Base-by-base conservation (phyloP, 2,888 invertebrate species). In the Drosophila parthenogenetica region DNA sequence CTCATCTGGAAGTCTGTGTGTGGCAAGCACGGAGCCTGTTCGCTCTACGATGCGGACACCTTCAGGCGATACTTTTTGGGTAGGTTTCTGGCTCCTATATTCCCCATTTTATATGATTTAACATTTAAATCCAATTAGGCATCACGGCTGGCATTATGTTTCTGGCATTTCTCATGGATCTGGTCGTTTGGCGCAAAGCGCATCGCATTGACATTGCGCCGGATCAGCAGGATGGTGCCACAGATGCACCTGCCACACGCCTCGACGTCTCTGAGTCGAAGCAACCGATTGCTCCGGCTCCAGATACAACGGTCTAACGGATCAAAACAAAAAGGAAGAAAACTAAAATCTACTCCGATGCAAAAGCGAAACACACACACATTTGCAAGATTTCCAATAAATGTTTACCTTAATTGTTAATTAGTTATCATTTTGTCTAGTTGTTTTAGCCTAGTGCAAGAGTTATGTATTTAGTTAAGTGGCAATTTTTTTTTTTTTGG, bases 181-280 rank as follows among this genome's bases (percentile, higher is more conserved):
- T 97, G 83, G 94, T 97, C 54, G 97, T 98, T 29, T 98, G 97
- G 96, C 96, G 96, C 90, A 96, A 97, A 92, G 97, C 97, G 45
- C 95, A 96, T 60, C 96, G 96, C 89, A 97, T 98, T 85, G 94
- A 94, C 90, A 94, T 94, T 92, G 94, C 94, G 85, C 94, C 94
- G 64, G 91, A 91, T 60, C 93, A 92, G 25, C 81, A 70, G 57
- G 86, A 83, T 35, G 73, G 68, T 0, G 63, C 58, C 5, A 40
- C 61, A 10, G 55, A 54, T 45, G 55, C 75, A 32, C 29, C 63
- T 16, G 65, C 76, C 42, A 68, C 81, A 10, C 81, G 81, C 5
- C 39, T 81, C 39, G 87, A 87, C 45, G 77, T 77, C 2, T 69
- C 85, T 22, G 90, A 92, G 46, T 86, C 87, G 35, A 91, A 91